Conservation (phyloP, 2,113 vertebrate genomes). For the Spilogale gracilis region DNA sequence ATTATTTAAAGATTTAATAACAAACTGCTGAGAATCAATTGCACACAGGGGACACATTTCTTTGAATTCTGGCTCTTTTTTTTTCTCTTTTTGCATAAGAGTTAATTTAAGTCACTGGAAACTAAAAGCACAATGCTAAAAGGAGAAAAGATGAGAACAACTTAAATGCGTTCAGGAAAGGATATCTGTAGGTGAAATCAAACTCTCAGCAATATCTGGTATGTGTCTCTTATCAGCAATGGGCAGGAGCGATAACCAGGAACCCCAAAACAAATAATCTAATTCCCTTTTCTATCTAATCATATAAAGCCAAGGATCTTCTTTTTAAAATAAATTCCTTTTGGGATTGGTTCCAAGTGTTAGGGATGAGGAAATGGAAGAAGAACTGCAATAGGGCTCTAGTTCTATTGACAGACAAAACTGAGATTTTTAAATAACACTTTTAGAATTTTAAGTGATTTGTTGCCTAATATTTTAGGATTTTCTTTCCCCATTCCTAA, state of each 20-base stretch:
- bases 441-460: slow-evolving; percentile 49
- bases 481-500: background rate
- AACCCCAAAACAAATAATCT: slow-evolving; percentile 61
- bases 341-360: background rate
- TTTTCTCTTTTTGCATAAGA: slow-evolving; percentile 47
- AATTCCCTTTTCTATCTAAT: slow-evolving; percentile 72
- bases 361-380: background rate
- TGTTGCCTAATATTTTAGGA: background rate
- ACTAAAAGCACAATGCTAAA: slow-evolving; percentile 63
- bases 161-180: slow-evolving; percentile 61
- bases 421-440: background rate
- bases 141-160: background rate
- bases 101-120: slow-evolving; percentile 68
- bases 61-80: slow-evolving; percentile 61
- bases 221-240: slow-evolving; percentile 64
- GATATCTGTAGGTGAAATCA: slow-evolving; percentile 81
- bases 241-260: slow-evolving; percentile 59
- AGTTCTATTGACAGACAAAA: background rate
- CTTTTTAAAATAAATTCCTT: slow-evolving; percentile 39
- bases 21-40: slow-evolving; percentile 67
- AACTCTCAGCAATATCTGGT: slow-evolving; percentile 65
- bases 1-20: slow-evolving; percentile 87
- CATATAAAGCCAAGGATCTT: slow-evolving; percentile 66
- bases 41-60: slow-evolving; percentile 64
- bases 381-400: background rate